A percentile compares a stretch with the other conserved stretches of the same genome.
Conservation (phyloP, 2,113 vertebrate genomes). For the Campylomormyrus numenius region DNA sequence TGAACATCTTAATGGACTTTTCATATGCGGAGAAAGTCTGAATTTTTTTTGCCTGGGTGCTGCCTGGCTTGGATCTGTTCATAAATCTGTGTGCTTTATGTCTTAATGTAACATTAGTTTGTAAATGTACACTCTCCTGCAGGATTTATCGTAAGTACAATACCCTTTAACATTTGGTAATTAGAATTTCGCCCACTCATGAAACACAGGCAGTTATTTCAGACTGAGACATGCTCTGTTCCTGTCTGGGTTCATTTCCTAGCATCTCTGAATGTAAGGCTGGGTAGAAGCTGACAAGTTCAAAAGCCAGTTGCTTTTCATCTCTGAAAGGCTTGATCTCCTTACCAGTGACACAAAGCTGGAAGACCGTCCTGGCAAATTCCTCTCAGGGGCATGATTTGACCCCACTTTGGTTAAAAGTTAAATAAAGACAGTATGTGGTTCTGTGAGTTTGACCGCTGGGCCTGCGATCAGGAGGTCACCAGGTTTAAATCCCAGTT, state of each 20-base stretch:
- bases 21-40: background rate
- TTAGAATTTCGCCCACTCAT: background rate
- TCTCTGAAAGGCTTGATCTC: background rate
- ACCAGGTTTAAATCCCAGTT: background rate
- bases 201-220: background rate
- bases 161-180: background rate
- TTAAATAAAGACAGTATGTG: background rate
- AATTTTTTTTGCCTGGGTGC: background rate
- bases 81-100: background rate
- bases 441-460: background rate
- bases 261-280: background rate
- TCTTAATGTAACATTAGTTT: background rate
- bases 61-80: background rate
- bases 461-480: background rate
- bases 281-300: background rate
- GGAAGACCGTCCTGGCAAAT: background rate
- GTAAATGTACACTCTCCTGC: background rate
- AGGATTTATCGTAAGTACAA: background rate
- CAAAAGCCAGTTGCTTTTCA: background rate
- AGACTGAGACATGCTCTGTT: background rate
- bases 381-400: background rate
- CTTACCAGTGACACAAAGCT: background rate
- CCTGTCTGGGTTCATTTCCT: background rate
- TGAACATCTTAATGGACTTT: background rate
- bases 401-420: background rate